These are phyloP conservation scores for Lineus longissimus DNA, from an alignment of 1,140 invertebrate species.

Conservation along the genomic window DNA sequence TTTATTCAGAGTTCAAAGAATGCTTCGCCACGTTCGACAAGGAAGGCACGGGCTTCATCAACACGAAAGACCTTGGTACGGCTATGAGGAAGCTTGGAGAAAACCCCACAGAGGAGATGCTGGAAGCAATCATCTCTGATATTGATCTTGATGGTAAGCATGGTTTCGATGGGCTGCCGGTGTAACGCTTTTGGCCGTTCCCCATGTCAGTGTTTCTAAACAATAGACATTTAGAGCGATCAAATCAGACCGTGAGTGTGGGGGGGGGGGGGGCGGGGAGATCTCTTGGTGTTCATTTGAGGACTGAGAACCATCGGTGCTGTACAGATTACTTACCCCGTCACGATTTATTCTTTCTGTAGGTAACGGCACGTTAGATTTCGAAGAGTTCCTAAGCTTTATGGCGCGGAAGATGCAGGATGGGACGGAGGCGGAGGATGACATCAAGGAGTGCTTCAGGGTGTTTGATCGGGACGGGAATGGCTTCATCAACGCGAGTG, in stretches of 20 bases:
- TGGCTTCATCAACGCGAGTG: conserved; percentile 71
- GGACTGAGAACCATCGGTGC: too few species aligned
- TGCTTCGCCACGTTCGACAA: neutral
- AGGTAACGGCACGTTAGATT: conserved; percentile 97
- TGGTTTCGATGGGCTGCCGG: too few species aligned
- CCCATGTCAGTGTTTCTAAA: too few species aligned
- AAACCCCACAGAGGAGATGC: conserved; percentile 1
- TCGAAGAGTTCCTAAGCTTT: conserved; percentile 97
- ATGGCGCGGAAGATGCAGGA: conserved; percentile 99
- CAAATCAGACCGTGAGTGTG: too few species aligned
- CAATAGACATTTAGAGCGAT: too few species aligned
- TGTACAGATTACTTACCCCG: too few species aligned
- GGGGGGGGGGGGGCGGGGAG: too few species aligned
- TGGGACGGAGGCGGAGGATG: conserved; percentile 90
- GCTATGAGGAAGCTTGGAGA: neutral
- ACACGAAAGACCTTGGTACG: conserved; percentile 3
- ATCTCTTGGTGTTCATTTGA: too few species aligned
- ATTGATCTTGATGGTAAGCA: conserved; percentile 5
- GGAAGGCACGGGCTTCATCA: neutral
- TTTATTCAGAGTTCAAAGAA: conserved; percentile 2
- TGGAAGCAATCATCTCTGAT: neutral
- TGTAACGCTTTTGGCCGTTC: too few species aligned
- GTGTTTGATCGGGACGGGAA: conserved; percentile 97
- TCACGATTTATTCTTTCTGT: conserved; percentile 76
- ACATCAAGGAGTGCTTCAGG: conserved; percentile 96